phyloP scores from a whole-genome alignment of 2,797 vertebrate species.

The Distichodus sexfasciatus region DNA sequence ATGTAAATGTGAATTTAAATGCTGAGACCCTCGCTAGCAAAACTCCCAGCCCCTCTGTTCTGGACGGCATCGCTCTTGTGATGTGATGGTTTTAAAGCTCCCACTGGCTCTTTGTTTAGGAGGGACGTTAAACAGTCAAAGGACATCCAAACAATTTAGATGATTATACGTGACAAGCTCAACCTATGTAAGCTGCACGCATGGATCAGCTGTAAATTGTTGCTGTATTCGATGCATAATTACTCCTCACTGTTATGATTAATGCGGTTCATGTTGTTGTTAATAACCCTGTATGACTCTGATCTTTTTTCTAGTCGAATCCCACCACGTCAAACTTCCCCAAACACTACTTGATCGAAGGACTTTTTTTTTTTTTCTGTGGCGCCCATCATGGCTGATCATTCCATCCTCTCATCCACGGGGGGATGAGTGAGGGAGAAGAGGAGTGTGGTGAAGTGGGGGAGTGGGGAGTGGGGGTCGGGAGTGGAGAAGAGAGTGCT shows the following conservation, averaged over 20 bases:
- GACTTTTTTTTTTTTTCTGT: too few relatives aligned
- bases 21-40: too few relatives aligned
- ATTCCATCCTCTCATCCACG: neutral
- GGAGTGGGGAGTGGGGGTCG: constrained; percentile 15
- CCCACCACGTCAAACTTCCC: neutral
- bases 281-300: neutral
- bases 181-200: neutral
- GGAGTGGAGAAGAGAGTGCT: constrained; percentile 5
- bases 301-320: too few relatives aligned
- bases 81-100: neutral
- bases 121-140: constrained; percentile 9
- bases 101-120: constrained; percentile 2
- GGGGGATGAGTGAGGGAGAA: constrained; percentile 3
- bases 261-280: neutral
- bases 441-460: neutral
- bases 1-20: too few relatives aligned
- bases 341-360: neutral
- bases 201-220: neutral
- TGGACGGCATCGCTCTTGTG: neutral
- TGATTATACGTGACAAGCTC: constrained; percentile 6
- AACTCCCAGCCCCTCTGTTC: neutral
- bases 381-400: neutral
- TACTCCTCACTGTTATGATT: neutral
- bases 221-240: neutral
- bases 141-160: constrained; percentile 26